Base-by-base conservation (phyloP, 1,140 invertebrate species). In the Bombus huntii region DNA sequence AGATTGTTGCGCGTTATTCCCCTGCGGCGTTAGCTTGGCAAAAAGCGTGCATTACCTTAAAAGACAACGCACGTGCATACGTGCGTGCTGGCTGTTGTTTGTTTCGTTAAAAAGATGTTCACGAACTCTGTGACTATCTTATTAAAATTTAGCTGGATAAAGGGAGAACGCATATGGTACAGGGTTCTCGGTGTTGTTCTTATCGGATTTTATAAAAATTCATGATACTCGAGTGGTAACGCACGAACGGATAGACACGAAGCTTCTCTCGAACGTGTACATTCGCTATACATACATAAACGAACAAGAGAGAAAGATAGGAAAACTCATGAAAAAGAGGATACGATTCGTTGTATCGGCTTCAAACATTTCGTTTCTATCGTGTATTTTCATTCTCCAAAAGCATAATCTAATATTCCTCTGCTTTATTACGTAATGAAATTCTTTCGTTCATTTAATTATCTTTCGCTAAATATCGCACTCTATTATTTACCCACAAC, bases 111-210 rank as follows among this genome's bases (percentile, higher is more conserved):
- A 77, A 76, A 70, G 34, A 59, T 70, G 70, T 83, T 78, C 81
- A 83, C 70, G 81, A 83, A 83, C 77, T 83, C 74, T 74, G 47
- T 59, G 81, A 83, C 81, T 83, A 65, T 76, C 65, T 83, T 83
- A 83, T 83, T 83, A 83, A 83, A 83, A 34, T 83, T 78, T 53
- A 57, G 44, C 71, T 28, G 39, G 73, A 68, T 77, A 78, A 83
- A 83, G n/a, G 18, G 37, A 18, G 37, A 74, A 75, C 81, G 71
- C 34, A 47, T 53, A 53, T 53, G 28, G 44, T 57, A 68, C 73
- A 57, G 57, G 34, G 39, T 59, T 57, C 65, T 22, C 70, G 65
- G 31, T 53, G n/a, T 42, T 62, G 62, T 78, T 76, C 81, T 83
- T 83, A 83, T 78, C 74, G 47, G 22, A 44, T 37, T 77, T 77